Base-by-base conservation (phyloP, 2,888 invertebrate genomes). In the Psylliodes chrysocephalus region DNA sequence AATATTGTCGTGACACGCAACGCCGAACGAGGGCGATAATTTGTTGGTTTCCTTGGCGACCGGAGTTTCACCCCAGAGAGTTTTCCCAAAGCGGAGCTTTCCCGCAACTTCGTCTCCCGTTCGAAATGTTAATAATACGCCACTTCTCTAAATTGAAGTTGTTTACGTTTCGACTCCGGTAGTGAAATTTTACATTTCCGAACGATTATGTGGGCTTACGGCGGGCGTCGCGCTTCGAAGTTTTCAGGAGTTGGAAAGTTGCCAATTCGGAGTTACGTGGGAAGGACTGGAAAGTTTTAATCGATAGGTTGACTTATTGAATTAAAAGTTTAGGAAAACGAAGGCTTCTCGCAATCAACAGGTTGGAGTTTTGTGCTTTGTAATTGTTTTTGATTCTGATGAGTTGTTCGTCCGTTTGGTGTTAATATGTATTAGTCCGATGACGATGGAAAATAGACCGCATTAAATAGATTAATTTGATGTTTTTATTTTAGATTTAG, bases 31-130 rank as follows among this genome's bases (percentile, higher is more conserved):
- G 66, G 64, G 68, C 53, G 63, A 67, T 68, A 68, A 72, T 71
- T 71, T 72, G 72, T 71, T 71, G 64, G 72, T 72, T 65, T 61
- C 72, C 69, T 66, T 69, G 67, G 63, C 61, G 64, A 72, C 72
- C 56, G 59, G 47, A 61, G 55, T 60, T 66, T 70, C 71, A 64
- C 71, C 71, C 71, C 62, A 60, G 63, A 63, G 62, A 62, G 59
- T 54, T 62, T 47, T 28, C 60, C 63, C 46, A 7, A 38, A 56
- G 33, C 38, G n/a, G n/a, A n/a, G n/a, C n/a, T n/a, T 47, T 28
- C 60, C 63, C 46, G 10, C 47, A 56, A 42, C 38, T 52, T 35
- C 42, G 40, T 30, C 30, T 55, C 55, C 44, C 2, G 4, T 38
- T 28, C 12, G 54, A 42, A 44, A 44, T 42, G 54, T 30, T 33